Conservation (phyloP, 2,888 invertebrate genomes). For the Papilio elwesi region DNA sequence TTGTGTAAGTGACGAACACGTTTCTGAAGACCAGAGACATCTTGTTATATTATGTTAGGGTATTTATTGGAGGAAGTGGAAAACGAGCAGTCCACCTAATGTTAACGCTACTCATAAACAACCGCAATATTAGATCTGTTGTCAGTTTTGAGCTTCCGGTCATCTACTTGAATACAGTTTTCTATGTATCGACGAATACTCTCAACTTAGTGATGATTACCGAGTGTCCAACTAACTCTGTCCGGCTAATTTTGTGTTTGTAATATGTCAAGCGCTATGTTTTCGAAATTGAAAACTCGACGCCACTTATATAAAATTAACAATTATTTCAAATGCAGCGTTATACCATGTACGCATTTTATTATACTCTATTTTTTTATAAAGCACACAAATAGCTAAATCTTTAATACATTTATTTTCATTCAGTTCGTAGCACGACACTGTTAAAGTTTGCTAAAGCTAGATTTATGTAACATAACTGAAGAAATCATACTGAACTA, state of each 20-base stretch:
- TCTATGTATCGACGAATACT: no score
- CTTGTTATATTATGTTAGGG: no score
- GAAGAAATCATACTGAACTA: conserved; percentile 31
- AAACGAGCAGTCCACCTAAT: background rate
- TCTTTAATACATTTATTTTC: background rate
- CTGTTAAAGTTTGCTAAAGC: background rate
- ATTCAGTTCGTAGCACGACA: background rate
- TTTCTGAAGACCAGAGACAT: no score
- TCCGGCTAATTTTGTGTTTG: no score
- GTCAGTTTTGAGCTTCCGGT: background rate
- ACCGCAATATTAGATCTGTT: background rate
- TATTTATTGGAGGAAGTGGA: background rate
- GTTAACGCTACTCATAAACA: background rate
- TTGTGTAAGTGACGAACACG: no score
- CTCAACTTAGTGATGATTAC: no score
- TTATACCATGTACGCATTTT: background rate
- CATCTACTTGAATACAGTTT: background rate
- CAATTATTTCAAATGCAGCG: no score
- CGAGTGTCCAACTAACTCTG: no score
- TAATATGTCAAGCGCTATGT: no score
- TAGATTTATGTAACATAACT: conserved; percentile 1
- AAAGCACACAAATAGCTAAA: background rate
- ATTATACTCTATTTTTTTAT: background rate
- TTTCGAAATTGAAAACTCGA: no score
- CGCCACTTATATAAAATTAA: no score